Conservation (phyloP, 1,140 invertebrate genomes). For the Acromyrmex heyeri region DNA sequence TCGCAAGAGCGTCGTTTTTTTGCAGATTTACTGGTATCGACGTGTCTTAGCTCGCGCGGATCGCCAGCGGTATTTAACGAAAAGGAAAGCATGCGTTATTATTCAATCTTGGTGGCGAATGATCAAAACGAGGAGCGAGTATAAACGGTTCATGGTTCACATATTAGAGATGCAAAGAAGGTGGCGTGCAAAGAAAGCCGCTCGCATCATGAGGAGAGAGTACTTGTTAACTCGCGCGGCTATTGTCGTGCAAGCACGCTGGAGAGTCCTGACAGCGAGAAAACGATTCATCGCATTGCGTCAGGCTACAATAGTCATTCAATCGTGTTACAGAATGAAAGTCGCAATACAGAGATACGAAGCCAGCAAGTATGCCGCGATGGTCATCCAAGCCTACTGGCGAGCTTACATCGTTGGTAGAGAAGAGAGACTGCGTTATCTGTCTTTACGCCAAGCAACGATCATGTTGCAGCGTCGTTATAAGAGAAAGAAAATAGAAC, state of each 20-base stretch:
- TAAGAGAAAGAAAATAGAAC: constrained; percentile 73
- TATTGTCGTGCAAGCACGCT: constrained; percentile 63
- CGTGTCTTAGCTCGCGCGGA: constrained; percentile 69
- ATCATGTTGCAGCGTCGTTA: constrained; percentile 82
- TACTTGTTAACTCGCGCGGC: neutral
- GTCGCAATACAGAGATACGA: constrained; percentile 53
- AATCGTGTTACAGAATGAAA: constrained; percentile 77
- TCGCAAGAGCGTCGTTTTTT: constrained; percentile 39
- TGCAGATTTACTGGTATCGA: constrained; percentile 78
- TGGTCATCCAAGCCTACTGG: constrained; percentile 85
- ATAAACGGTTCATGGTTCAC: constrained; percentile 18
- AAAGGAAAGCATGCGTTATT: constrained; percentile 71
- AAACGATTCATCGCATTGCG: constrained; percentile 31
- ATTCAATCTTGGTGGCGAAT: constrained; percentile 81
- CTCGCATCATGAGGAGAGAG: neutral
- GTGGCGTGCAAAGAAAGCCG: constrained; percentile 50
- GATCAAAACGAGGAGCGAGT: constrained; percentile 48
- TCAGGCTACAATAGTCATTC: constrained; percentile 68
- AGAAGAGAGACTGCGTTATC: constrained; percentile 78
- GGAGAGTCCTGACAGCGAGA: constrained; percentile 37
- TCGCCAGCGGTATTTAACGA: constrained; percentile 73
- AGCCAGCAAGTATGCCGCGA: constrained; percentile 73
- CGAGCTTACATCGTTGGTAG: constrained; percentile 81
- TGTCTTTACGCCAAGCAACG: constrained; percentile 76
- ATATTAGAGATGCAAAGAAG: constrained; percentile 53